Percentiles rank a stretch among this genome's conserved stretches.
These are phyloP conservation scores for Diachrysia chrysitis DNA, from an alignment of 2,888 invertebrate species.

Conservation along the genomic window DNA sequence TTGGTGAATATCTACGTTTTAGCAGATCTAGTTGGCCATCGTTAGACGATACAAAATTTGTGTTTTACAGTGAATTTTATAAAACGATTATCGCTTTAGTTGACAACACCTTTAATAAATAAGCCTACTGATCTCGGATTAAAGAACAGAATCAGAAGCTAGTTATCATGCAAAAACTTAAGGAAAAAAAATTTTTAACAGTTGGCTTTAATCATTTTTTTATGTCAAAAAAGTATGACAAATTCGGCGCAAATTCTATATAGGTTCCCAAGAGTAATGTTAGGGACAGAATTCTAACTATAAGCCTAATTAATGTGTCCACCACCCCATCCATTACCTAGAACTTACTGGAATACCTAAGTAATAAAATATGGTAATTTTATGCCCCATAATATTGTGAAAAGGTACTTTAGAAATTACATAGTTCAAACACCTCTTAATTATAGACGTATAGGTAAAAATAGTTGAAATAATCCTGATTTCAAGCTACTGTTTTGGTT, in stretches of 20 bases:
- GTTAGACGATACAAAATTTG: no score
- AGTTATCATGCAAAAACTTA: no score
- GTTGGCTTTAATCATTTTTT: no score
- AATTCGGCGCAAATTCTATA: conserved; percentile 3
- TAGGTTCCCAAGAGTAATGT: conserved; percentile 21
- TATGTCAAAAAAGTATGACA: neutral
- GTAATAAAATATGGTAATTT: neutral
- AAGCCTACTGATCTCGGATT: no score
- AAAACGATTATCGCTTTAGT: no score
- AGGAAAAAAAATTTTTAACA: no score
- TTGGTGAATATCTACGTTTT: no score
- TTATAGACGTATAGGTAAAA: neutral
- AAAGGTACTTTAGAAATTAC: neutral
- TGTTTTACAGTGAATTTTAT: no score
- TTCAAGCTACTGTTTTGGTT: neutral
- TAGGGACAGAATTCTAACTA: conserved; percentile 5
- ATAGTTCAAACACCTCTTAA: neutral
- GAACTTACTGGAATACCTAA: conserved; percentile 9
- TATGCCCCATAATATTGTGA: neutral
- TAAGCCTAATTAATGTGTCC: conserved; percentile 38
- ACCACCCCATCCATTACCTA: conserved; percentile 22
- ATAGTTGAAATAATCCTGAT: neutral
- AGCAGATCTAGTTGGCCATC: no score
- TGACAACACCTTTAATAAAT: no score
- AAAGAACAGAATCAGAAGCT: no score